Conservation (phyloP, 2,797 vertebrate genomes). For the Halcyon chelicuti region DNA sequence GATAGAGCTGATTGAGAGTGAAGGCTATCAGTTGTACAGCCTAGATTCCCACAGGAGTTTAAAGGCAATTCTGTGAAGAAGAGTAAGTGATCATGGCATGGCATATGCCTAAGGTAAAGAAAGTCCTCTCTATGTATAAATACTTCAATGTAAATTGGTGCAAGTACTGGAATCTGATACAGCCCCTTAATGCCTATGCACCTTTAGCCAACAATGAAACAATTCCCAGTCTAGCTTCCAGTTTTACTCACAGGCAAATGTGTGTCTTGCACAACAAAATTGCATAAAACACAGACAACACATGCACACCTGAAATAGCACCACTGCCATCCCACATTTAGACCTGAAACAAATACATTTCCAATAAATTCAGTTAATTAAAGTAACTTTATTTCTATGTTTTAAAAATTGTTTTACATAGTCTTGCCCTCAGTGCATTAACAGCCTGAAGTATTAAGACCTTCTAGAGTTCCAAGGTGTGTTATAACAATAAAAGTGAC, state of each 20-base stretch:
- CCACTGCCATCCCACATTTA: background rate
- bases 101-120: background rate
- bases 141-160: background rate
- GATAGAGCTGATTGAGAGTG: background rate
- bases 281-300: background rate
- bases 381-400: background rate
- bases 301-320: background rate
- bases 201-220: background rate
- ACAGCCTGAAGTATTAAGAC: background rate
- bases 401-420: background rate
- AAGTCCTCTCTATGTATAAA: background rate
- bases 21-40: background rate
- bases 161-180: background rate
- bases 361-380: background rate
- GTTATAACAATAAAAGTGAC: background rate
- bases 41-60: background rate
- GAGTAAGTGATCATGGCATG: background rate
- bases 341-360: background rate
- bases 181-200: background rate
- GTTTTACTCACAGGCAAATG: background rate
- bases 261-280: background rate
- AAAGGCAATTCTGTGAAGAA: background rate
- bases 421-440: background rate
- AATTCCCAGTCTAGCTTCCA: background rate
- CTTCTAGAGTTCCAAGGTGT: background rate